Conservation (phyloP, 2,113 vertebrate genomes). For the Albula glossodonta region DNA sequence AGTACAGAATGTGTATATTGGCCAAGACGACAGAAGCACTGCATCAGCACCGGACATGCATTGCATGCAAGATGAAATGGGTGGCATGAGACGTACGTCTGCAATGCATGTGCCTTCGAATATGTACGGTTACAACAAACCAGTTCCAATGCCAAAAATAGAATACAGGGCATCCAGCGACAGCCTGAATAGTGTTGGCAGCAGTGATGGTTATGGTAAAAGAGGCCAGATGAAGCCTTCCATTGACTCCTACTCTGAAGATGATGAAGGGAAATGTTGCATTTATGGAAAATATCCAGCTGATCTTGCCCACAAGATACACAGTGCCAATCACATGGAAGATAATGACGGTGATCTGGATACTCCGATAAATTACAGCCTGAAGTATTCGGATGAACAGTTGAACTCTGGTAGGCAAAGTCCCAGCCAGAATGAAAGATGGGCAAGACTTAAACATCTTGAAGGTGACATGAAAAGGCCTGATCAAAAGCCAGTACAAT, state of each 20-base stretch:
- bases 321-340: constrained; percentile 97
- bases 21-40: constrained; percentile 74
- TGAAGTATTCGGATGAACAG: constrained; percentile 97
- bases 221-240: constrained; percentile 93
- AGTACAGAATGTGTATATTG: constrained; percentile 70
- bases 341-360: constrained; percentile 92
- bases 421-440: constrained; percentile 85
- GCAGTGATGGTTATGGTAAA: constrained; percentile 93
- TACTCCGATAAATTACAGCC: constrained; percentile 97
- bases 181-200: constrained; percentile 94
- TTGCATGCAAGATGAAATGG: constrained; percentile 75
- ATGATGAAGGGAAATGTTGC: constrained; percentile 86
- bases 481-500: constrained; percentile 77
- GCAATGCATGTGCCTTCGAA: constrained; percentile 70
- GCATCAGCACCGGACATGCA: constrained; percentile 72
- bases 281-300: constrained; percentile 95
- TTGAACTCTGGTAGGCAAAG: constrained; percentile 95
- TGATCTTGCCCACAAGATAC: constrained; percentile 95
- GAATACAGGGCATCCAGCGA: constrained; percentile 92
- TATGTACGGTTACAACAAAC: constrained; percentile 72
- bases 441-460: constrained; percentile 80
- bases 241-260: constrained; percentile 86
- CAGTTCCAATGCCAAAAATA: constrained; percentile 78
- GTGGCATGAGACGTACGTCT: constrained; percentile 65
- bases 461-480: constrained; percentile 81